Conservation (phyloP, 2,888 invertebrate genomes). For the Tetanocera ferruginea region DNA sequence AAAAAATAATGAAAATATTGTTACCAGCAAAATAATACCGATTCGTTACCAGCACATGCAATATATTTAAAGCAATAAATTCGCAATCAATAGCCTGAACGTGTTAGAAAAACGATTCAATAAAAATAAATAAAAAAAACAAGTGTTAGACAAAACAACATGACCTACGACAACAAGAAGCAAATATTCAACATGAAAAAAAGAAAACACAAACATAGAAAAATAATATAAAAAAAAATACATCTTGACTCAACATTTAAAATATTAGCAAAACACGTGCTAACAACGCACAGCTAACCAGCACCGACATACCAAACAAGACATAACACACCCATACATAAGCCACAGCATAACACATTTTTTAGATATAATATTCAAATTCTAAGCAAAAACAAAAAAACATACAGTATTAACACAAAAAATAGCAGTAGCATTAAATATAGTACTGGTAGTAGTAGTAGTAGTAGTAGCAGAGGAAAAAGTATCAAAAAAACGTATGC, state of each 20-base stretch:
- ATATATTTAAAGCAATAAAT: too few relatives aligned
- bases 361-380: slow-evolving; percentile 20
- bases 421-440: slow-evolving; percentile 35
- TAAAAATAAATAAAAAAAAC: not conserved
- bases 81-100: too few relatives aligned
- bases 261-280: not conserved
- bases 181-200: not conserved
- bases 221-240: not conserved
- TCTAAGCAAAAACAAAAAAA: slow-evolving; percentile 7
- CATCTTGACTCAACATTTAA: not conserved
- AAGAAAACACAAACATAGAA: not conserved
- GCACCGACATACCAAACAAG: not conserved
- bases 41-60: too few relatives aligned
- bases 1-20: not conserved
- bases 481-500: slow-evolving; percentile 45
- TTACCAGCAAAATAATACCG: not conserved
- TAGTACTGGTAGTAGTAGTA: slow-evolving; percentile 6
- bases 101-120: too few relatives aligned
- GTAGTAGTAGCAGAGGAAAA: slow-evolving; percentile 41
- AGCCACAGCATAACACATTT: not conserved
- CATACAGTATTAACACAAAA: slow-evolving; percentile 34
- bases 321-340: not conserved
- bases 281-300: not conserved
- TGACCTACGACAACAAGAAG: not conserved
- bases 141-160: not conserved